phyloP scores from a whole-genome alignment of 1,140 invertebrate species.

The Drosophila gunungcola region DNA sequence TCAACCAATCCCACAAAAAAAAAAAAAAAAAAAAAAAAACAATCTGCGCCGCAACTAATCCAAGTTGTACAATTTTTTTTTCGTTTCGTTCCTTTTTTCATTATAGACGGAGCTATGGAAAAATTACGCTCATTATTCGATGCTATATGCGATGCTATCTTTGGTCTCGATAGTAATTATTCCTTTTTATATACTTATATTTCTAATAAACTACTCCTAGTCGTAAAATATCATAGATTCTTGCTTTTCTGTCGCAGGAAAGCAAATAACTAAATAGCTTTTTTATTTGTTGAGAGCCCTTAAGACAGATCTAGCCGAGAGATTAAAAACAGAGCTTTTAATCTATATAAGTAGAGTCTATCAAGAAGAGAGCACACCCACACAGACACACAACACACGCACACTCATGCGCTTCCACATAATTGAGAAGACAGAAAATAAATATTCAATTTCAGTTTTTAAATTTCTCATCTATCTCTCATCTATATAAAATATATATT shows the following conservation, averaged over 20 bases:
- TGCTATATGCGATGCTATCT: conserved; percentile 83
- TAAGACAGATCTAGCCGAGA: conserved; percentile 58
- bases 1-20: conserved; percentile 33
- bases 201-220: conserved; percentile 75
- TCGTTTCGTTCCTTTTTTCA: conserved; percentile 59
- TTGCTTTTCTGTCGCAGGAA: conserved; percentile 19
- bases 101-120: conserved; percentile 82
- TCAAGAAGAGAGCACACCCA: conserved; percentile 41
- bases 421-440: conserved; percentile 36
- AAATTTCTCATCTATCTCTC: conserved; percentile 32
- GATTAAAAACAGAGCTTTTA: conserved; percentile 29
- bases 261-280: conserved; percentile 57
- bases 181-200: conserved; percentile 73
- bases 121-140: conserved; percentile 83
- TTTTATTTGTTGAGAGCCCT: conserved; percentile 74
- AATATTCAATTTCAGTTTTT: conserved; percentile 39
- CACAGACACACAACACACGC: conserved; percentile 36
- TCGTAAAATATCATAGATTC: conserved; percentile 60
- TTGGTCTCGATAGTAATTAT: conserved; percentile 84
- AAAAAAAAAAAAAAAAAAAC: conserved; percentile 4
- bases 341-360: conserved; percentile 67
- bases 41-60: conserved; percentile 73
- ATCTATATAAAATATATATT: conserved; percentile 29
- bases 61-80: conserved; percentile 82
- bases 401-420: conserved; percentile 38